A percentile compares a stretch with the other conserved stretches of the same genome.
These are phyloP conservation scores for Anthoscopus minutus DNA, from an alignment of 2,113 vertebrate species.

Conservation along the genomic window DNA sequence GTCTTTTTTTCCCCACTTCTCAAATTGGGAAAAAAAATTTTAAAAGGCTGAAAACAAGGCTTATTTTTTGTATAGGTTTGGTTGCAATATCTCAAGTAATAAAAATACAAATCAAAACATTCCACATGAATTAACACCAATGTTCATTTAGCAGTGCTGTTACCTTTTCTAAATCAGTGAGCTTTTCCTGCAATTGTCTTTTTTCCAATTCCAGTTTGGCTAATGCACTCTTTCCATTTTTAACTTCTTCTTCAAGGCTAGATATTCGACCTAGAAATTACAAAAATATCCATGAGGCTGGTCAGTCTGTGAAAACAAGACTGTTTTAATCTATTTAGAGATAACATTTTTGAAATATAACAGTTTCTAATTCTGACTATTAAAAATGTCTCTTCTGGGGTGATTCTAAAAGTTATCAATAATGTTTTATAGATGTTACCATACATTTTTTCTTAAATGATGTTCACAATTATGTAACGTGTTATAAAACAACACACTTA, in stretches of 20 bases:
- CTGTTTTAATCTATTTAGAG: neutral
- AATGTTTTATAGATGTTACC: neutral
- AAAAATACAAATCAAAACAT: neutral
- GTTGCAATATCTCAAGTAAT: neutral
- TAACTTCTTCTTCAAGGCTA: slow-evolving; percentile 86
- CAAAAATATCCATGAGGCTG: neutral
- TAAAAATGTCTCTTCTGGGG: neutral
- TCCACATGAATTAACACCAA: neutral
- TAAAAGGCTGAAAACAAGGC: neutral
- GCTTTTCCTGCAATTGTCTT: slow-evolving; percentile 89
- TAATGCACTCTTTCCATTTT: slow-evolving; percentile 79
- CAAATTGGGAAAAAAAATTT: neutral
- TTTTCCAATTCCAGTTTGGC: slow-evolving; percentile 87
- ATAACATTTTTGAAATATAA: neutral
- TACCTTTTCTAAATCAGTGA: slow-evolving; percentile 93
- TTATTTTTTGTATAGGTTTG: neutral
- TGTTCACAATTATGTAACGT: neutral
- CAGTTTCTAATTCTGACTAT: neutral
- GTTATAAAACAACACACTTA: neutral
- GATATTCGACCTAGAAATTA: slow-evolving; percentile 82
- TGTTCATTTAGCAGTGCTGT: neutral
- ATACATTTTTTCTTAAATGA: neutral
- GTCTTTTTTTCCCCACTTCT: accelerated
- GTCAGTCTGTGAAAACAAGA: neutral
- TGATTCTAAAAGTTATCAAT: neutral